A percentile compares a stretch with the other conserved stretches of the same genome.
Evolutionary conservation across 2,888 invertebrate genomes (phyloP).

Genomic region (Sarcophaga caerulescens): DNA sequence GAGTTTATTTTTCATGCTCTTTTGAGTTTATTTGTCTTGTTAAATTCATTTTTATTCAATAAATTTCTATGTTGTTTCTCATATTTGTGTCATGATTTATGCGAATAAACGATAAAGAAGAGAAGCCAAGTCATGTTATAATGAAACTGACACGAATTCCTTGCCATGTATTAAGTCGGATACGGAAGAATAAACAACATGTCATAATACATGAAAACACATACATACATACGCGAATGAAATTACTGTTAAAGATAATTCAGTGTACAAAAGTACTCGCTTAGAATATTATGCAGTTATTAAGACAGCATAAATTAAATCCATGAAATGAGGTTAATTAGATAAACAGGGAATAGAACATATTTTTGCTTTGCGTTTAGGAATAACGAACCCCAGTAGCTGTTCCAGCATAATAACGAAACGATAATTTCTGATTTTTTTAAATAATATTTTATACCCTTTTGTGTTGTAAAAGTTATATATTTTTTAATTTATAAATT

Average conservation of each 20-base stretch:
- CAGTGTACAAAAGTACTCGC: background rate
- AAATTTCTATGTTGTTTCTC: background rate
- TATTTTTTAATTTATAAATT: too few species aligned
- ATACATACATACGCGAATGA: constrained; percentile 18
- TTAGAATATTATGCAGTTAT: background rate
- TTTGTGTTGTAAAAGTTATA: too few species aligned
- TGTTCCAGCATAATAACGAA: background rate
- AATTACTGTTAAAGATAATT: background rate
- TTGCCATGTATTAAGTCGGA: constrained; percentile 48
- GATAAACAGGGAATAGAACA: constrained; percentile 1
- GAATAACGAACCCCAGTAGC: background rate
- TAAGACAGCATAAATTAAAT: constrained; percentile 29
- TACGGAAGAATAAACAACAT: constrained; percentile 48
- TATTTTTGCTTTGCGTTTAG: background rate
- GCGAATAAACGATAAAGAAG: constrained; percentile 57
- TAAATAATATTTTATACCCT: too few species aligned
- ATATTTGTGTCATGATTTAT: constrained; percentile 65
- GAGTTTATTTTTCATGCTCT: background rate
- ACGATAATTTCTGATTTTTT: too few species aligned
- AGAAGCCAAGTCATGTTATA: constrained; percentile 63
- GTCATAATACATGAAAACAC: background rate
- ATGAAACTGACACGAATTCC: constrained; percentile 62
- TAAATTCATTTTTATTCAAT: constrained; percentile 38
- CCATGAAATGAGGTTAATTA: constrained; percentile 31
- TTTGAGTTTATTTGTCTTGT: background rate